Evolutionary conservation across 1,140 invertebrate species (phyloP).

Genomic region (Hypsibius dujardini): DNA sequence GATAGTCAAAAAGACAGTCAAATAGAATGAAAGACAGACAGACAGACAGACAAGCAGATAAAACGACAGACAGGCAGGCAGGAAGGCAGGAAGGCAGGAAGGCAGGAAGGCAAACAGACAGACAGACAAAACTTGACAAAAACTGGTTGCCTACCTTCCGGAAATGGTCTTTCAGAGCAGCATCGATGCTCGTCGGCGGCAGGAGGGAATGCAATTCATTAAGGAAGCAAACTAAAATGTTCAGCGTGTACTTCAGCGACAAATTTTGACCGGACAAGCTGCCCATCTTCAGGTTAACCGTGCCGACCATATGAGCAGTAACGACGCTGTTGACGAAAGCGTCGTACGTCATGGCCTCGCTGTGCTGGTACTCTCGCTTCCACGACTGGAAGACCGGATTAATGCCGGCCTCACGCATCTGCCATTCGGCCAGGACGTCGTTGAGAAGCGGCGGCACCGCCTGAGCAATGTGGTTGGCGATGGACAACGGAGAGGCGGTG

Average conservation of each 20-base stretch:
- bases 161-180: not conserved
- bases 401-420: not conserved
- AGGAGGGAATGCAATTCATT: not conserved
- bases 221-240: not conserved
- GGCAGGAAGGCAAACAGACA: no score
- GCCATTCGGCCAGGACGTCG: not conserved
- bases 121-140: no score
- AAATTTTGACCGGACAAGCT: not conserved
- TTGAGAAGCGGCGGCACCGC: not conserved
- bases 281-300: not conserved
- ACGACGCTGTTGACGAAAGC: not conserved
- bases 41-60: no score
- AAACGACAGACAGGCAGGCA: no score
- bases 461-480: not conserved
- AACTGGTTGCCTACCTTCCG: no score
- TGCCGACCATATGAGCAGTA: constrained; percentile 4
- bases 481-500: not conserved
- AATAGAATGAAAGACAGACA: no score
- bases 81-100: no score
- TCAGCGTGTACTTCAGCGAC: not conserved
- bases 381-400: not conserved
- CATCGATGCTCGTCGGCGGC: not conserved
- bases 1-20: no score
- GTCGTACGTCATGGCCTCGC: not conserved
- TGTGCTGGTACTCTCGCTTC: not conserved